Evolutionary conservation across 2,888 invertebrate species (phyloP), one percentile per base, ranked within the genome.

Genomic region (Julus scanicus): DNA sequence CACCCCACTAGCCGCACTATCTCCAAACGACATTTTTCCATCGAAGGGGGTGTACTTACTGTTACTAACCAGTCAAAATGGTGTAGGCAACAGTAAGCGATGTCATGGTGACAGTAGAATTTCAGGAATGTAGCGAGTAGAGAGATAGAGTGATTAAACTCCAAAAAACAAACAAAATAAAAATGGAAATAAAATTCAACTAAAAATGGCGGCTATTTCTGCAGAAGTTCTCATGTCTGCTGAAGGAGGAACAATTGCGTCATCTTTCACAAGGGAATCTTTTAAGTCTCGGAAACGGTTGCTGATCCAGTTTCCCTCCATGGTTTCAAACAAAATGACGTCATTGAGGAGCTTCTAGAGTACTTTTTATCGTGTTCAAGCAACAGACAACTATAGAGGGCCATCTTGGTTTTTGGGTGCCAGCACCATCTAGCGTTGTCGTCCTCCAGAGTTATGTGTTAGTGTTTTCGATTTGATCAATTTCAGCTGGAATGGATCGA

Each of bases 1-100:
- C 57, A 63, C 53, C 8, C 29, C 88, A 85, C 88, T 40, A 37
- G 48, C 87, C 3, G 11, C 49, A 53, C 88, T 85, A 37, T 85
- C 88, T 40, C 88, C 85, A 85, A 53, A 88, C 39, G 88, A 88
- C 88, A 88, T 88, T 87, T 87, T 87, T 39, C 87, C 87, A 87
- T 87, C 63, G 80, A 80, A 48, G 29, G 39, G 29, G 53, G 17
- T 49, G 4, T 4, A n/a, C 11, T 13, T 48, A 44, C 48, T 53
- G 5, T 17, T 17, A 39, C 39, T 48, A n/a, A 9, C 20, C 53
- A 48, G 86, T 53, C 86, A 53, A 86, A 17, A 84, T 40, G 84
- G 29, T 11, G 49, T 48, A 17, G 57, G 20, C 8, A 29, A 71
- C 29, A 71, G 71, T 71, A 8, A 8, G 29, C 29, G 63, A 13